phyloP scores from a whole-genome alignment of 2,888 invertebrate species.

The Drosophila greeni region DNA sequence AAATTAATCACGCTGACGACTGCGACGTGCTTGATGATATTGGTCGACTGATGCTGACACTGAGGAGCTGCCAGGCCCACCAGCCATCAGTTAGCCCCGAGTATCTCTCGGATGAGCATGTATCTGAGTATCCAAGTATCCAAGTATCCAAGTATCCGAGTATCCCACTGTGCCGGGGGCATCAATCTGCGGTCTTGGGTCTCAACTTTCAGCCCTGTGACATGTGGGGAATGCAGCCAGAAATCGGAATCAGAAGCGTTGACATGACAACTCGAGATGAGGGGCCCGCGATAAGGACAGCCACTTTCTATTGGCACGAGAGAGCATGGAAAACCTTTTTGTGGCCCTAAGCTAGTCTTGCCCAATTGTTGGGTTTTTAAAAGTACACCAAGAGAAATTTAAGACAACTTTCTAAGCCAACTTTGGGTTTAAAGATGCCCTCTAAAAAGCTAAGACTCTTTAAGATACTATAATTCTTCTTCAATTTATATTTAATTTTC shows the following conservation, averaged over 20 bases:
- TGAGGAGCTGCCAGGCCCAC: slow-evolving; percentile 68
- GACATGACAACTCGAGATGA: slow-evolving; percentile 77
- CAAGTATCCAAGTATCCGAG: slow-evolving; percentile 23
- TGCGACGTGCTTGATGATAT: slow-evolving; percentile 74
- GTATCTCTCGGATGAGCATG: neutral
- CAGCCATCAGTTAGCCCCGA: slow-evolving; percentile 59
- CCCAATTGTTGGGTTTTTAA: slow-evolving; percentile 26
- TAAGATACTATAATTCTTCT: no score
- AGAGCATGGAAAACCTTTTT: slow-evolving; percentile 71
- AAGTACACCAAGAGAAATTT: neutral
- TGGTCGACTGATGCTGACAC: slow-evolving; percentile 74
- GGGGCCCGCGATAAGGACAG: slow-evolving; percentile 55
- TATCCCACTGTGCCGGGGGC: slow-evolving; percentile 69
- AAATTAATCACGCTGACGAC: slow-evolving; percentile 72
- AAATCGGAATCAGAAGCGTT: slow-evolving; percentile 75
- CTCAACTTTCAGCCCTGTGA: slow-evolving; percentile 40
- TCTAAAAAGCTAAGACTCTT: no score
- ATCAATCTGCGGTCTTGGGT: slow-evolving; percentile 66
- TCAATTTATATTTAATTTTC: no score
- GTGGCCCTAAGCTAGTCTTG: slow-evolving; percentile 49
- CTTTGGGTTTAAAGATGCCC: neutral
- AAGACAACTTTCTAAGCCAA: neutral
- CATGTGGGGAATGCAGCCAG: slow-evolving; percentile 54
- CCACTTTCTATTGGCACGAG: slow-evolving; percentile 71
- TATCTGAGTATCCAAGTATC: no score